phyloP scores from a whole-genome alignment of 2,797 vertebrate genomes.

The Hypotaenidia philippensis region DNA sequence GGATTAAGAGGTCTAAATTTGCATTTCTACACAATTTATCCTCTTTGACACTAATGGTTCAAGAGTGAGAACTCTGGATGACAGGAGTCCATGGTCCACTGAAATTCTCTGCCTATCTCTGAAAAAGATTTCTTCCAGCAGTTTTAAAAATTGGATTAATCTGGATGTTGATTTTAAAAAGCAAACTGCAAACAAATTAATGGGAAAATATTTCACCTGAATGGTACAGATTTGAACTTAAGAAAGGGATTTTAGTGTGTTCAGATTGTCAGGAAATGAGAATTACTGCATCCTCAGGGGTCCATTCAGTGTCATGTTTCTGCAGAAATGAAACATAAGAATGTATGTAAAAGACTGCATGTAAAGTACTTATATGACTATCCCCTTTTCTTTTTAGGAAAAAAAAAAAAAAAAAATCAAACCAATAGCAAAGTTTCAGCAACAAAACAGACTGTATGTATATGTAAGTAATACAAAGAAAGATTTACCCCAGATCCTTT shows the following conservation, averaged over 20 bases:
- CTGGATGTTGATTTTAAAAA: not conserved
- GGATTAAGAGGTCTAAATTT: not conserved
- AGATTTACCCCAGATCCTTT: not conserved
- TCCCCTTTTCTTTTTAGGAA: rapidly evolving
- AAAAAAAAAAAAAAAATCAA: not conserved
- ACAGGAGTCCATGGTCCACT: rapidly evolving
- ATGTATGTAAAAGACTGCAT: not conserved
- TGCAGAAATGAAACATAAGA: not conserved
- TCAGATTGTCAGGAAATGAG: not conserved
- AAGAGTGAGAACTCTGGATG: not conserved
- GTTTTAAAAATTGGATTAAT: not conserved
- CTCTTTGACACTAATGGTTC: not conserved
- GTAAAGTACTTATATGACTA: not conserved
- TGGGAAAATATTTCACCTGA: not conserved
- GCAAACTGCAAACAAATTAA: not conserved
- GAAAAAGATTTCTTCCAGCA: not conserved
- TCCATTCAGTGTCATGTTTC: not conserved
- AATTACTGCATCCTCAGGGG: not conserved
- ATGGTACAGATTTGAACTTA: not conserved
- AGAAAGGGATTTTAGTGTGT: not conserved
- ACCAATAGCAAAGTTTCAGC: not conserved
- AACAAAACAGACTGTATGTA: not conserved
- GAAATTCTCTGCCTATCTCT: not conserved
- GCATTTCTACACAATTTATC: not conserved
- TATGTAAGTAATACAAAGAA: not conserved